Percentiles rank a stretch among this genome's conserved stretches.
phyloP scores from a whole-genome alignment of 2,888 invertebrate genomes.

The Eupsilia transversa region DNA sequence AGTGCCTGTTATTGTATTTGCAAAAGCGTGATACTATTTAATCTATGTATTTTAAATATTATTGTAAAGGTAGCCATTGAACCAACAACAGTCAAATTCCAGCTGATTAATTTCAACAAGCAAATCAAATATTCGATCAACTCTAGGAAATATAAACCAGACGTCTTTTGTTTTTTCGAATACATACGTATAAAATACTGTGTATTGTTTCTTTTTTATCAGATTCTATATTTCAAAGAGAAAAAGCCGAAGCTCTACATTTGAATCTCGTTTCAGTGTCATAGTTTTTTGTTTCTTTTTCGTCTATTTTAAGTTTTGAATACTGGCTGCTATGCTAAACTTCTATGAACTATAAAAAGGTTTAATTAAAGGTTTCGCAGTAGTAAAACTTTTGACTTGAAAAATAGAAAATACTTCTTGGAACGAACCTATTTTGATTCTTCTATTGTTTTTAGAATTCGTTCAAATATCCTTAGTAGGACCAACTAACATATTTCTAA shows the following conservation, averaged over 20 bases:
- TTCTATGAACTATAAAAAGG: conserved; percentile 45
- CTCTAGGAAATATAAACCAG: conserved; percentile 31
- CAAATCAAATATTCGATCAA: conserved; percentile 39
- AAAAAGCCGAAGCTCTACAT: conserved; percentile 26
- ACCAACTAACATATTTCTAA: conserved; percentile 10
- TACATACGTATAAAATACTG: conserved; percentile 16
- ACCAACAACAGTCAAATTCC: conserved; percentile 14
- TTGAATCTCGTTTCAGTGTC: conserved; percentile 25
- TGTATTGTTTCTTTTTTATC: conserved; percentile 16
- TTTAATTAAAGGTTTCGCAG: conserved; percentile 29
- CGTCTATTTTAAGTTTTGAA: conserved; percentile 15
- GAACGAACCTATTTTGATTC: conserved; percentile 11
- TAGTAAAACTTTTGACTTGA: conserved; percentile 9
- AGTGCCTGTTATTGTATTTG: neutral
- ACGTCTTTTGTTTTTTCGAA: conserved; percentile 5
- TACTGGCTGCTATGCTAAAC: conserved; percentile 15
- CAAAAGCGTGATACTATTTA: conserved; percentile 27
- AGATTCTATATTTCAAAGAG: conserved; percentile 23
- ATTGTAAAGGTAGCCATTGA: conserved; percentile 19
- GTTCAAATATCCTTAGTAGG: neutral
- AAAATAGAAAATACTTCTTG: conserved; percentile 5
- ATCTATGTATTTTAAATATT: conserved; percentile 28
- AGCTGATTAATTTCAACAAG: conserved; percentile 22
- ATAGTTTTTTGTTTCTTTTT: conserved; percentile 13
- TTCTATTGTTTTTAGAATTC: conserved; percentile 4